A percentile compares a stretch with the other conserved stretches of the same genome.
phyloP scores from a whole-genome alignment of 2,797 vertebrate species.

The Sphenopsis melanotis region DNA sequence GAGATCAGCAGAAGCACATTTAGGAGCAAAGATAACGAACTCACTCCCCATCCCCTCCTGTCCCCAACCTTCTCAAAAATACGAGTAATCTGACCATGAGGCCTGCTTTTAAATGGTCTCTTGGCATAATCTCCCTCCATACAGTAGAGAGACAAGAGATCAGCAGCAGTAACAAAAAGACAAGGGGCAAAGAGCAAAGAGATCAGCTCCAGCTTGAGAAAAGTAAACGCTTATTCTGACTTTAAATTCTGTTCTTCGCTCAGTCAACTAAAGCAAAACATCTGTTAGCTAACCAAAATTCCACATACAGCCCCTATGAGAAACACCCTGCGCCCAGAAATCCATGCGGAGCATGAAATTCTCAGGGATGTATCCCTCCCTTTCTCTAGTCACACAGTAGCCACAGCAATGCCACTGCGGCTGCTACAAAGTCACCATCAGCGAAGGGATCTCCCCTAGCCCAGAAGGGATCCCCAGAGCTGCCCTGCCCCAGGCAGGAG shows the following conservation, averaged over 20 bases:
- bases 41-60: background rate
- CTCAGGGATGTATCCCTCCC: background rate
- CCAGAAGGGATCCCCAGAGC: background rate
- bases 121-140: background rate
- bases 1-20: background rate
- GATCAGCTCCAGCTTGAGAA: background rate
- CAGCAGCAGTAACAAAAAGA: background rate
- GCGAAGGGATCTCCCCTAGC: background rate
- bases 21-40: background rate
- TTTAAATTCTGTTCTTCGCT: background rate
- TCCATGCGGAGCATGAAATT: fast-evolving
- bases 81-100: too few species aligned
- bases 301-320: background rate
- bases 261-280: background rate
- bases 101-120: background rate
- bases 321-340: background rate
- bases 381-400: background rate
- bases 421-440: background rate
- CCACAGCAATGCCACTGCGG: background rate
- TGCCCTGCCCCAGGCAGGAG: background rate
- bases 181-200: background rate
- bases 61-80: background rate
- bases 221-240: background rate
- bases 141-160: background rate
- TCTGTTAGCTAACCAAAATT: background rate